Evolutionary conservation across 1,140 invertebrate genomes (phyloP).

Genomic region (Armadillidium nasatum): DNA sequence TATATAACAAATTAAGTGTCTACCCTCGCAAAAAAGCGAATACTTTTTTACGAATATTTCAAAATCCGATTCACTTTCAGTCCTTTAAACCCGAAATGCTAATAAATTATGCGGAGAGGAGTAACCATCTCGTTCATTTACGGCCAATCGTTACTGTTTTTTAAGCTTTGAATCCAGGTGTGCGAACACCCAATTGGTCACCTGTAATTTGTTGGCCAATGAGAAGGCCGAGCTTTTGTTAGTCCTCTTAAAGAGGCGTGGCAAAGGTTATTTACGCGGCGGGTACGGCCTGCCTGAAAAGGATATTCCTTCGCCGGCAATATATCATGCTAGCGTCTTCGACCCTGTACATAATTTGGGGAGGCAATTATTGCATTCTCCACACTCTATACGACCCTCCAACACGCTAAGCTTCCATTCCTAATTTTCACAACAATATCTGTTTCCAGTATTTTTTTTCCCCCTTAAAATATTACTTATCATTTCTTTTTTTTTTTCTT

Average conservation of each 20-base stretch:
- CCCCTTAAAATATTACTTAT: no score
- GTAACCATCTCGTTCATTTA: neutral
- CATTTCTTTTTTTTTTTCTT: no score
- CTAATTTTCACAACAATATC: neutral
- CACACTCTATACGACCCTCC: conserved; percentile 5
- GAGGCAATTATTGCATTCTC: conserved; percentile 12
- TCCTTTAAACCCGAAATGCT: neutral
- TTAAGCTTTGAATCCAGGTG: neutral
- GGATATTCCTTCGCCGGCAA: neutral
- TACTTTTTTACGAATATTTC: neutral
- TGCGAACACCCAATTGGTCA: conserved; percentile 1
- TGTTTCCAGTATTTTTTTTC: neutral
- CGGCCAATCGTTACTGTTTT: neutral
- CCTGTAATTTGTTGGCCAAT: neutral
- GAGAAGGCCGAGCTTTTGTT: neutral
- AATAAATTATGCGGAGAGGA: neutral
- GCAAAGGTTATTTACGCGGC: neutral
- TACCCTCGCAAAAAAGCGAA: neutral
- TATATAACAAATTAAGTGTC: neutral
- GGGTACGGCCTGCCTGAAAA: neutral
- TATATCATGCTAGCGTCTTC: conserved; percentile 6
- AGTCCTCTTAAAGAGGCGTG: neutral
- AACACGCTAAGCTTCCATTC: conserved; percentile 1
- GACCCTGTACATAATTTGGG: conserved; percentile 1
- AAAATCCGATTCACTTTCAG: neutral